Percentiles rank a stretch among this genome's conserved stretches.
Conservation (phyloP, 2,888 invertebrate species). For the Ferdinandea cuprea region DNA sequence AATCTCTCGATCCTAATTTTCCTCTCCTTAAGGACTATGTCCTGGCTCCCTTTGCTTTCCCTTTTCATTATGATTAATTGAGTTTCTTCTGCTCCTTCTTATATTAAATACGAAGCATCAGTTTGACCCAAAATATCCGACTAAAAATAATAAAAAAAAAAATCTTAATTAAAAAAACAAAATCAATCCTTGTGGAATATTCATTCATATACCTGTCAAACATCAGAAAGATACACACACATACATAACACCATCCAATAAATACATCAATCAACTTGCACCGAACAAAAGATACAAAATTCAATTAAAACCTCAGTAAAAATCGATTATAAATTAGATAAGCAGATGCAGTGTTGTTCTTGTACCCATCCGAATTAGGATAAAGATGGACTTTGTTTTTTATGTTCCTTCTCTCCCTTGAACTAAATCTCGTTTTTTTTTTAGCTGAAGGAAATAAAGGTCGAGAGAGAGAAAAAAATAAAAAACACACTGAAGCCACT, state of each 20-base stretch:
- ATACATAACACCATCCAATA: neutral
- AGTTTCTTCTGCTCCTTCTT: conserved; percentile 4
- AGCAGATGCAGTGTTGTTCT: conserved; percentile 24
- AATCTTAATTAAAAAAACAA: no score
- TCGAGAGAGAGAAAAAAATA: neutral
- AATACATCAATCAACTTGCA: conserved; percentile 41
- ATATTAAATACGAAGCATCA: neutral
- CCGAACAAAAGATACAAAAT: conserved; percentile 30
- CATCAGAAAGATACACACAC: no score
- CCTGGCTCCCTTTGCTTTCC: neutral
- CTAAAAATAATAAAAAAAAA: neutral
- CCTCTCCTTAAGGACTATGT: conserved; percentile 21
- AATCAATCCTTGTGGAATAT: neutral
- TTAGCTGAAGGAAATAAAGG: neutral
- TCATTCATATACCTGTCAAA: conserved; percentile 11
- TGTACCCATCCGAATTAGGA: conserved; percentile 3
- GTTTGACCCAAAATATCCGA: neutral
- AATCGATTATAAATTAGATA: conserved; percentile 64
- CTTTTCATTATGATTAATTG: conserved; percentile 33
- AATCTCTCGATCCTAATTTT: conserved; percentile 54
- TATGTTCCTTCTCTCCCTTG: no score
- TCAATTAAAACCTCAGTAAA: conserved; percentile 59
- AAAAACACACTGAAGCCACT: conserved; percentile 37
- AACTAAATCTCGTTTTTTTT: neutral
- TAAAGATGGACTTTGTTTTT: neutral